Base-by-base conservation (phyloP, 2,797 vertebrate species). In the Myiotriccus ornatus region DNA sequence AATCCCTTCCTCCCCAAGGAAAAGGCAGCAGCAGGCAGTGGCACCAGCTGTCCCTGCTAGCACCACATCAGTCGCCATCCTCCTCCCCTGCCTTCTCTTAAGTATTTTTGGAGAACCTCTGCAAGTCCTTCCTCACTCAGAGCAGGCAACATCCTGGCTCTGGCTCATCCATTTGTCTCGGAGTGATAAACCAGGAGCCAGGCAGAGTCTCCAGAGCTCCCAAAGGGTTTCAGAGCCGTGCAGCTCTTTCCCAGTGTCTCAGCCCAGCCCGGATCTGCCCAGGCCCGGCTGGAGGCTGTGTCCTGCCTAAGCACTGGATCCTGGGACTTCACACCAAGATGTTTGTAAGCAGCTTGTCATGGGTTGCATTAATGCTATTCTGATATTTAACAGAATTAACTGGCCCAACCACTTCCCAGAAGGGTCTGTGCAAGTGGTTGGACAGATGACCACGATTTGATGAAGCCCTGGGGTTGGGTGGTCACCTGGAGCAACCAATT, bases 131-230 rank as follows among this genome's bases (percentile, higher is more conserved):
- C 57, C 73, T 65, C 43, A 23, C 35, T 32, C 10, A 10, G 69
- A 77, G 43, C 2, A 0, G 60, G 52, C 0, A 0, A 32, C 47
- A 70, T 20, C 57, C 77, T 53, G 30, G 34, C 83, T 83, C 12
- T 8, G 37, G 35, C 67, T 74, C 44, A 55, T 27, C 56, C 2
- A 2, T 43, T 34, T 4, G 0, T 57, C 62, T 56, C 0, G 0
- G 53, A 71, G 70, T 4, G 1, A 53, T 14, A 71, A 77, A 28
- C 37, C 47, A 32, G 67, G 55, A 34, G 55, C 37, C 74, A 89
- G 81, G 30, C 74, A 46, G 37, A 39, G 52, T 3, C 65, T 78
- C 84, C n/a, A 17, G n/a, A n/a, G 50, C 50, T 96, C 81, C 57
- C 71, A 35, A n/a, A 70, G 56, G 39, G 6, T 13, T 64, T 44